Evolutionary conservation across 2,888 invertebrate genomes (phyloP), one percentile per base, ranked within the genome.

Genomic region (Sepioteuthis lessoniana): DNA sequence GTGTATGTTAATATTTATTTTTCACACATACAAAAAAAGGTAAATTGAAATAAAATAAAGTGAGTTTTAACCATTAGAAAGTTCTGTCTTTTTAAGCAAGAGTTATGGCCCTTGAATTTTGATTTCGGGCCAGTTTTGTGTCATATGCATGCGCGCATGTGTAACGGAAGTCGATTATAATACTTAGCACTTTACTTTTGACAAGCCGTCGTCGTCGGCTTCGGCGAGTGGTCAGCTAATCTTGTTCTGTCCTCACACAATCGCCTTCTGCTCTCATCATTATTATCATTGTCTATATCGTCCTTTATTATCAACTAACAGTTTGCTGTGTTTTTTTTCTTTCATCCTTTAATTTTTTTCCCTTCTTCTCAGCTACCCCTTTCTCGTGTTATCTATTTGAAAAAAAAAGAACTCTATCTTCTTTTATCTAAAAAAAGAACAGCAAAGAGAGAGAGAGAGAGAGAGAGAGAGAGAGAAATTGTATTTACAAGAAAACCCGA

Each of bases 81-180:
- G 35, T n/a, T 13, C 16, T 76, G 16, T 0, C n/a, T 35, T 21
- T 76, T 76, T 35, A n/a, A 10, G n/a, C 76, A 76, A n/a, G 76
- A 76, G 76, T 76, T 76, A 76, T 19, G 16, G 76, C n/a, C 19
- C 76, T 76, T 76, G 76, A 76, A 21, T n/a, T 76, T 47, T 13
- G 47, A 47, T 47, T 47, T 55, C 55, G 21, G 55, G 55, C 25
- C 55, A 21, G 55, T 3, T 55, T 55, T 55, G 55, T 76, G 76
- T 76, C 76, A n/a, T 8, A 76, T 35, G 76, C 76, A n/a, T 76
- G n/a, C 76, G 92, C 91, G 92, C 92, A 92, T 13, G 92, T 13
- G 42, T 46, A 92, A 42, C 42, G 92, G 92, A 92, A 92, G 92
- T 92, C 47, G 92, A n/a, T 28, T 38, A 91, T 90, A 25, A 38